Base-by-base conservation (phyloP, 2,113 vertebrate genomes). In the Sturnira hondurensis region DNA sequence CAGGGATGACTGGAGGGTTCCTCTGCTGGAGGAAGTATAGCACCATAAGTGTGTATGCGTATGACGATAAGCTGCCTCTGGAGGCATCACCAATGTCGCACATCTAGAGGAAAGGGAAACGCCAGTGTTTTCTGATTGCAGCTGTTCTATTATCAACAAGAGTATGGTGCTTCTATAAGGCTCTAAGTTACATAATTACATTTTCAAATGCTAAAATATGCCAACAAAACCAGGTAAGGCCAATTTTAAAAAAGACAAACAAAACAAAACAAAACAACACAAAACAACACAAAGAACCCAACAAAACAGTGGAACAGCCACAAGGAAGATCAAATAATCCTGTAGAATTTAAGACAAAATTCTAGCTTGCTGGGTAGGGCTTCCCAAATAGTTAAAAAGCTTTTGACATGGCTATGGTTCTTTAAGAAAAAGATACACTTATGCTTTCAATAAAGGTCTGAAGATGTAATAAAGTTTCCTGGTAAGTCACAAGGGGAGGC, bases 21-120 rank as follows among this genome's bases (percentile, higher is more conserved):
- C 99, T 99, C 97, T 99, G 99, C 87, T 99, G 99, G 54, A 99
- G 99, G 96, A 99, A 99, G 98, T 99, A 99, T 11, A 99, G 99
- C 98, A 99, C 99, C 99, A 99, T 99, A 93, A 99, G 99, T n/a
- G 99, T 99, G 97, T 99, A 99, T 0, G 99, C 99, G 0, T 99
- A 99, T 82, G 99, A 99, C 0, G 99, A 99, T 36, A 99, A 98
- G 96, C 99, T 99, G 92, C 99, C 99, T 96, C 99, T 98, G 17
- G 99, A 99, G 19, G 99, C 99, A 78, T 99, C 99, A 31, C 99
- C 99, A 58, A 99, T 99, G 88, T 99, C 99, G 85, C 99, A 99
- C 97, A 99, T 99, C 99, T 99, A 95, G 70, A 97, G 96, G 87
- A 91, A 91, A 68, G 0, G 0, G 52, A 93, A 94, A 80, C 56